Evolutionary conservation across 2,888 invertebrate genomes (phyloP).

Genomic region (Drosophila helvetica): DNA sequence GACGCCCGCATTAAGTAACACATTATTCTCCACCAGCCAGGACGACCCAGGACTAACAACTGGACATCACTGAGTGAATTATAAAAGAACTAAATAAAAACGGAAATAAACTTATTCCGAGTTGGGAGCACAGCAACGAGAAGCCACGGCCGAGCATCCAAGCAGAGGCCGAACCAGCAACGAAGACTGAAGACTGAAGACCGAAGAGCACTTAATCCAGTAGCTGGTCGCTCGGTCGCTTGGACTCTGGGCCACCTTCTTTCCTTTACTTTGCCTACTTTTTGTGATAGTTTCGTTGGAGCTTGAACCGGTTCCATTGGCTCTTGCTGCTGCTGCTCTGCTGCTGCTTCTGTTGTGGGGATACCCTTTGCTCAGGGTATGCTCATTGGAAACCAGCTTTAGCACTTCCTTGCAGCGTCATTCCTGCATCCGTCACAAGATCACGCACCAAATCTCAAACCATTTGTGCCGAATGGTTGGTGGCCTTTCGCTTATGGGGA

Average conservation of each 20-base stretch:
- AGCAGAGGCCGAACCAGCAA: slow-evolving; percentile 34
- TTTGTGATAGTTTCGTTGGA: slow-evolving; percentile 65
- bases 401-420: background rate
- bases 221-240: slow-evolving; percentile 21
- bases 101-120: slow-evolving; percentile 13
- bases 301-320: slow-evolving; percentile 49
- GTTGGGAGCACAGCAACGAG: slow-evolving; percentile 6
- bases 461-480: background rate
- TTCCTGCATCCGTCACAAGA: background rate
- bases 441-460: background rate
- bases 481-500: slow-evolving; percentile 9
- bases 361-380: background rate
- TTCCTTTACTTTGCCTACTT: slow-evolving; percentile 70
- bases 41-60: no score
- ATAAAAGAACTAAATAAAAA: background rate
- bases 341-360: slow-evolving; percentile 23
- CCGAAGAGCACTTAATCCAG: slow-evolving; percentile 9
- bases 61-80: background rate
- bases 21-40: background rate
- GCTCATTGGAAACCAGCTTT: background rate
- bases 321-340: slow-evolving; percentile 42
- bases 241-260: slow-evolving; percentile 19
- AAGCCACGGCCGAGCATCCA: background rate
- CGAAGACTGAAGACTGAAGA: slow-evolving; percentile 8
- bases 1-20: background rate